Percentiles rank a stretch among this genome's conserved stretches.
phyloP scores from a whole-genome alignment of 2,888 invertebrate species.

The Coenonympha glycerion region DNA sequence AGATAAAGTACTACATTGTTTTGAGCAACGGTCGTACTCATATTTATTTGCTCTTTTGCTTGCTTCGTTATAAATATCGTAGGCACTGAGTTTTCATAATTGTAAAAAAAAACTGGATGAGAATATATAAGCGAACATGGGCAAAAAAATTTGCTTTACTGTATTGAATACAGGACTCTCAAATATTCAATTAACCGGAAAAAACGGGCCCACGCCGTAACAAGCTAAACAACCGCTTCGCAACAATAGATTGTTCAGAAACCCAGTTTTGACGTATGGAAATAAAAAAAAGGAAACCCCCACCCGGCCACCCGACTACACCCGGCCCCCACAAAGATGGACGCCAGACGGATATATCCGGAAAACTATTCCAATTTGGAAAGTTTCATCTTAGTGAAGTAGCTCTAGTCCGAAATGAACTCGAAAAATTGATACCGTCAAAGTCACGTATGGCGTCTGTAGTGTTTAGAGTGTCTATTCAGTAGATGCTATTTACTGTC shows the following conservation, averaged over 20 bases:
- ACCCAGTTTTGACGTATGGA: conserved; percentile 47
- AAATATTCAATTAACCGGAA: conserved; percentile 5
- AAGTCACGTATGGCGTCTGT: too few relatives aligned
- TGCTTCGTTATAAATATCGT: too few relatives aligned
- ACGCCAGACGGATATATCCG: conserved; percentile 60
- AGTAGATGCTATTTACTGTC: too few relatives aligned
- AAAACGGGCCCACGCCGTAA: conserved; percentile 6
- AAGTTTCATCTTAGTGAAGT: conserved; percentile 62
- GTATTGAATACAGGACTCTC: neutral
- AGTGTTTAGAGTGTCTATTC: too few relatives aligned
- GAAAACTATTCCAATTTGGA: conserved; percentile 70
- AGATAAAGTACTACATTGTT: too few relatives aligned
- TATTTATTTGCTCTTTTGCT: too few relatives aligned
- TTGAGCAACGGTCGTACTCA: too few relatives aligned
- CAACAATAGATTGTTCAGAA: conserved; percentile 52
- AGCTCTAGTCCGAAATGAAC: conserved; percentile 53
- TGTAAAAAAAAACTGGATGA: neutral
- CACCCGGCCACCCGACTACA: conserved; percentile 33
- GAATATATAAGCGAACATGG: neutral
- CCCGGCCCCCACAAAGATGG: conserved; percentile 57
- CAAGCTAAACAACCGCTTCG: conserved; percentile 11
- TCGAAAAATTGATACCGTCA: too few relatives aligned
- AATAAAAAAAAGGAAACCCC: conserved; percentile 48
- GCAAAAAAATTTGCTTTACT: neutral
- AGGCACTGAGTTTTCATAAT: too few relatives aligned